Evolutionary conservation across 2,888 invertebrate genomes (phyloP), one percentile per base, ranked within the genome.

Genomic region (Flabesymbios commensalis): DNA sequence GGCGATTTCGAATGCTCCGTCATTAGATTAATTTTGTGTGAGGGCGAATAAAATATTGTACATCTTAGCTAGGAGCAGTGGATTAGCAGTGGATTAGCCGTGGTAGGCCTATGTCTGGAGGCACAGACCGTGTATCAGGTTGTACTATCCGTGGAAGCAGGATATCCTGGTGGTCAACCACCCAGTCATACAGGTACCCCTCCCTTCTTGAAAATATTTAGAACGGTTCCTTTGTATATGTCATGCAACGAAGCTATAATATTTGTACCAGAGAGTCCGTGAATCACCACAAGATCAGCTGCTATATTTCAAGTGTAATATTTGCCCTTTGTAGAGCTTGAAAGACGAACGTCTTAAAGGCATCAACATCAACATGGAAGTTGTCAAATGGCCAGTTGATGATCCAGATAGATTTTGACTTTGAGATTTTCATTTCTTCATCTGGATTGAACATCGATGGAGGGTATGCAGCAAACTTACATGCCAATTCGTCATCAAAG

Each of bases 371-470:
- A 14, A 57, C 59, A 3, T 26, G 24, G 59, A 39, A 26, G n/a
- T 58, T 52, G 36, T 24, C 52, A 58, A 28, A 36, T 26, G 39
- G 39, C 36, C 53, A 55, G n/a, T 33, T 58, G n/a, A 39, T 33
- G 26, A 22, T 41, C 41, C 59, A 58, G 43, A 57, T 41, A 32
- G 49, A 3, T 51, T 61, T 60, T 31, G 48, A 36, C 3, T 47
- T 47, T 5, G 41, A 26, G 28, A 61, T 36, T 17, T 43, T 33
- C 45, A 61, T 58, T 28, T 49, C 19, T 17, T 41, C 57, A 39
- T 59, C 57, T 49, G 57, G 49, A 51, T 58, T 7, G 57, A 58
- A 61, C 61, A 61, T 61, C 22, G 57, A 59, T 49, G 61, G 48
- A 24, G 61, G 57, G 39, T 57, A 59, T 59, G 57, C 61, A 36